Evolutionary conservation across 2,797 vertebrate species (phyloP), one percentile per base, ranked within the genome.

Genomic region (Garrulus glandarius): DNA sequence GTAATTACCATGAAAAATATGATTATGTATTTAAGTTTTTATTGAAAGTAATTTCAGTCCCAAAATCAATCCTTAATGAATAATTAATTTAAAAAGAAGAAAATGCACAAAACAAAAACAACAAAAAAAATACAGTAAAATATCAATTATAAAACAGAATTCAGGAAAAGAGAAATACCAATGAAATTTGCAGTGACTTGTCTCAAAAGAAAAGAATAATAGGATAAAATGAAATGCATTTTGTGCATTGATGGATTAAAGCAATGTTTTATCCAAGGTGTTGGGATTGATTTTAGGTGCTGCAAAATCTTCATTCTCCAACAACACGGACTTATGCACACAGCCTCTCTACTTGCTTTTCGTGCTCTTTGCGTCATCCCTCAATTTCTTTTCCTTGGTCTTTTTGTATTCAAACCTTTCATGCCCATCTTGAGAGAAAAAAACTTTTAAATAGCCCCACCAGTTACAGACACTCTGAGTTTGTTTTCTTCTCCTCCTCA

Each of bases 1-100:
- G 36, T 87, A 96, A 96, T 95, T 95, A 87, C 77, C 24, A 95
- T 92, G 52, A 91, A 96, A 97, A 93, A 91, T 80, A 94, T 53
- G 37, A 94, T 94, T 93, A 86, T 23, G 34, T 49, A 95, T 92
- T 95, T 56, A 76, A 94, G 68, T 85, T 72, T 88, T 88, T 91
- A 78, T 84, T 95, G 72, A 18, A 96, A 94, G 13, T 85, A 92
- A 95, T 96, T 91, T 94, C 34, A 49, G 20, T 60, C 39, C 19
- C 68, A 23, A 95, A 95, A 68, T 34, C 87, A 92, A 94, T 89
- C 55, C 3, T 91, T 88, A 92, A 92, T 95, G 84, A 96, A 95
- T 95, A 95, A 96, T 90, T 91, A 89, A 93, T 94, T 95, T 92
- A 23, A 65, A 78, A 86, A 30, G 14, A 80, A 70, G 15, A 47